A percentile compares a stretch with the other conserved stretches of the same genome.
Evolutionary conservation across 2,797 vertebrate species (phyloP).

Genomic region (Oryzias dopingdopingensis): DNA sequence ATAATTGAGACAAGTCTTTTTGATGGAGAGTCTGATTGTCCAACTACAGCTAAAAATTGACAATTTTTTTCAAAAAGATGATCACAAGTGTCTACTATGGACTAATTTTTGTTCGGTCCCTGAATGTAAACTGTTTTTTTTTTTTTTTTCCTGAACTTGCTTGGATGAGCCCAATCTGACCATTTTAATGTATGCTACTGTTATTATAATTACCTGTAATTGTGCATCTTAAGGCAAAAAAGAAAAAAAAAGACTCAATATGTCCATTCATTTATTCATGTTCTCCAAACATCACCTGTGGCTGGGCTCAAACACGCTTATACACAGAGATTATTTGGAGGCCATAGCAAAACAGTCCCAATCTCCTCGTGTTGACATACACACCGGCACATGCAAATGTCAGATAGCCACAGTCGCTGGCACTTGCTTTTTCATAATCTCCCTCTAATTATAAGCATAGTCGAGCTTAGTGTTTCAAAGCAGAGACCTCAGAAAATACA

Average conservation of each 20-base stretch:
- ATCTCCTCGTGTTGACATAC: slow-evolving; percentile 42
- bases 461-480: slow-evolving; percentile 71
- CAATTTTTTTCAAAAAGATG: too few species aligned
- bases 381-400: slow-evolving; percentile 57
- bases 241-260: neutral
- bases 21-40: too few species aligned
- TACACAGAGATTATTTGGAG: slow-evolving; percentile 64
- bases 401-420: slow-evolving; percentile 64
- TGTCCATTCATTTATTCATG: slow-evolving; percentile 24
- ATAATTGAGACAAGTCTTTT: too few species aligned
- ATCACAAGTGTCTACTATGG: too few species aligned
- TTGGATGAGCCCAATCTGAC: neutral
- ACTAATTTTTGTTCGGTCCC: too few species aligned
- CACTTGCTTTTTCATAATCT: slow-evolving; percentile 70
- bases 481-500: slow-evolving; percentile 76
- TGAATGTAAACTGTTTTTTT: too few species aligned
- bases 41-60: too few species aligned
- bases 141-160: neutral
- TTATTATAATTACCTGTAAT: too few species aligned
- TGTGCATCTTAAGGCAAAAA: too few species aligned
- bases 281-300: slow-evolving; percentile 67
- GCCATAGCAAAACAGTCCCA: slow-evolving; percentile 37
- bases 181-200: neutral
- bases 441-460: slow-evolving; percentile 78
- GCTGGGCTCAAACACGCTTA: slow-evolving; percentile 48